These are phyloP conservation scores for Lucinisca nassula DNA, from an alignment of 2,888 invertebrate species.

Conservation along the genomic window DNA sequence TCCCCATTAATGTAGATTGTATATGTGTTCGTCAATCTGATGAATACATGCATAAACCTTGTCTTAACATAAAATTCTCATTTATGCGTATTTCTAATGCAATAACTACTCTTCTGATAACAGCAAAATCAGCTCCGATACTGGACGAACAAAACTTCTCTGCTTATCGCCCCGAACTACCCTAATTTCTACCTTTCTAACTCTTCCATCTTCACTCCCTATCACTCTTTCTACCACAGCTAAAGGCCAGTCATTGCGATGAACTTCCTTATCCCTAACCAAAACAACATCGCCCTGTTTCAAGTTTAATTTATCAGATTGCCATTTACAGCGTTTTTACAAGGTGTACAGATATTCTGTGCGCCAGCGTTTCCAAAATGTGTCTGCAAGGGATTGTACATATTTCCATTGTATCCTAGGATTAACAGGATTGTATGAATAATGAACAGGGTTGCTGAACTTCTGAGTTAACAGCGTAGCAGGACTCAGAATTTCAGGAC, in stretches of 20 bases:
- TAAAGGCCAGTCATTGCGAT: constrained; percentile 32
- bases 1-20: too few species aligned
- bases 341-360: constrained; percentile 27
- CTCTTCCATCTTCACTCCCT: constrained; percentile 21
- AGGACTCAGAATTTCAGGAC: constrained; percentile 27
- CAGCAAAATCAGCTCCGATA: background rate
- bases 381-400: constrained; percentile 38
- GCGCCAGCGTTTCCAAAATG: constrained; percentile 47
- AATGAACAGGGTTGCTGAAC: constrained; percentile 2
- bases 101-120: too few species aligned
- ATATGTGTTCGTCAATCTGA: too few species aligned
- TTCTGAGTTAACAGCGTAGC: constrained; percentile 38
- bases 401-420: constrained; percentile 19
- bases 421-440: background rate
- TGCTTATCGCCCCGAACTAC: background rate
- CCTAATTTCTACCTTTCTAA: constrained; percentile 13
- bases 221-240: constrained; percentile 16
- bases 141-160: background rate
- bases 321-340: constrained; percentile 40
- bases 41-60: too few species aligned
- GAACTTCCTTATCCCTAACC: constrained; percentile 24
- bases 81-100: too few species aligned
- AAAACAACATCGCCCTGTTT: constrained; percentile 26
- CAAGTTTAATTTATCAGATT: constrained; percentile 13
- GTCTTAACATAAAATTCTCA: too few species aligned